These are phyloP conservation scores for Melopsittacus undulatus DNA, from an alignment of 2,797 vertebrate genomes.

Conservation along the genomic window DNA sequence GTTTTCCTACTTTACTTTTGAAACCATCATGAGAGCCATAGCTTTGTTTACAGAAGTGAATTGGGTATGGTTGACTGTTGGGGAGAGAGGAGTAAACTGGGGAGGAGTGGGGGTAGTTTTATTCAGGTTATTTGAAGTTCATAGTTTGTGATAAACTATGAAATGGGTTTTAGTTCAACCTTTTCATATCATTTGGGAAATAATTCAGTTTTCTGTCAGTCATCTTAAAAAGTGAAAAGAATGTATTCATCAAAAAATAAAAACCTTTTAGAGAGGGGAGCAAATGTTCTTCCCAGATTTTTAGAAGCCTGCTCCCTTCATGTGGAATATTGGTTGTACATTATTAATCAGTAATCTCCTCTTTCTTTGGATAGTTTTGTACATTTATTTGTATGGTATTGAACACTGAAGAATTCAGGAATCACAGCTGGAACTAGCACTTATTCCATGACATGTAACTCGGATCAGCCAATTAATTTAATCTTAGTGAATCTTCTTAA, in stretches of 20 bases:
- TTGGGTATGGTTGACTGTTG: constrained; percentile 23
- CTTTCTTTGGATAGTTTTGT: not conserved
- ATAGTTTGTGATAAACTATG: not conserved
- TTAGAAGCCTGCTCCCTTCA: not conserved
- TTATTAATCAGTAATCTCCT: not conserved
- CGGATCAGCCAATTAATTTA: not conserved
- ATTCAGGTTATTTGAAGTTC: constrained; percentile 64
- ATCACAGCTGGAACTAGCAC: not conserved
- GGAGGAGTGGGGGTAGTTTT: not conserved
- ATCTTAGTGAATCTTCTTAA: not conserved
- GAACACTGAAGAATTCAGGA: constrained; percentile 10
- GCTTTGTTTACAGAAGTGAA: constrained; percentile 68
- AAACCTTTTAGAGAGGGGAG: not conserved
- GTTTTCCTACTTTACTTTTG: constrained; percentile 23
- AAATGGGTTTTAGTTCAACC: constrained; percentile 10
- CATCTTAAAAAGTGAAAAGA: constrained; percentile 42
- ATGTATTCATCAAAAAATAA: constrained; percentile 15
- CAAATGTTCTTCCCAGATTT: not conserved
- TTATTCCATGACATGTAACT: not conserved
- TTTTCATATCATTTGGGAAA: constrained; percentile 35
- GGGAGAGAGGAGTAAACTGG: not conserved
- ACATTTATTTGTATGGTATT: not conserved
- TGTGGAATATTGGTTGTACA: not conserved
- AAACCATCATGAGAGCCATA: constrained; percentile 65
- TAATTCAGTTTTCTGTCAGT: not conserved